Base-by-base conservation (phyloP, 2,113 vertebrate genomes). In the Amphiprion percula region DNA sequence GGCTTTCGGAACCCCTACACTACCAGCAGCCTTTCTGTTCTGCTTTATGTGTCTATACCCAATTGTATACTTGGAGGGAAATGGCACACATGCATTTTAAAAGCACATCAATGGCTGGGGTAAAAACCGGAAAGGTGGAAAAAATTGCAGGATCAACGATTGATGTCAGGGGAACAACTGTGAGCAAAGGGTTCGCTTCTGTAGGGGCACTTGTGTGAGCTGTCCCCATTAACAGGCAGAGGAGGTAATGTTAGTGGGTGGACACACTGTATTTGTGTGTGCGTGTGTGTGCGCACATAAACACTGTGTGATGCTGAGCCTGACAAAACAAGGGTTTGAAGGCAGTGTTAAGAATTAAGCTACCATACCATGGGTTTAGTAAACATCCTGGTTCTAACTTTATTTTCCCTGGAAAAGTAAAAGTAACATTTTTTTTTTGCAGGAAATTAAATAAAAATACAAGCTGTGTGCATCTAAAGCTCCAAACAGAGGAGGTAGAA, bases 71-170 rank as follows among this genome's bases (percentile, higher is more conserved):
- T 93, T 37, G 64, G 64, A 94, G 91, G 92, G 89, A 93, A 94
- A 92, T 91, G 87, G 85, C 85, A 88, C 80, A 88, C 83, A 91
- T 87, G 80, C 87, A 90, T 93, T 95, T 94, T 92, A 89, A 94
- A 94, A 91, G 79, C 87, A 85, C 76, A 86, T 87, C 61, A 91
- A 70, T 66, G 83, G 72, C 72, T 77, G 59, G 64, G 74, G 86
- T 71, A 30, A 91, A 84, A 47, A 6, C 75, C 74, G 37, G 30
- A 90, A 87, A 92, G 87, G 86, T 90, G 71, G 59, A 76, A 90
- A 83, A 90, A 91, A 88, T 92, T 91, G 91, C 86, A 77, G 87
- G 90, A 91, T 90, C 87, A 92, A 87, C 84, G 88, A 82, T 90
- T 91, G 89, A 92, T 93, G 90, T 91, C 88, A 87, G 78, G 90